Conservation (phyloP, 2,113 vertebrate genomes). For the Lampris incognitus region DNA sequence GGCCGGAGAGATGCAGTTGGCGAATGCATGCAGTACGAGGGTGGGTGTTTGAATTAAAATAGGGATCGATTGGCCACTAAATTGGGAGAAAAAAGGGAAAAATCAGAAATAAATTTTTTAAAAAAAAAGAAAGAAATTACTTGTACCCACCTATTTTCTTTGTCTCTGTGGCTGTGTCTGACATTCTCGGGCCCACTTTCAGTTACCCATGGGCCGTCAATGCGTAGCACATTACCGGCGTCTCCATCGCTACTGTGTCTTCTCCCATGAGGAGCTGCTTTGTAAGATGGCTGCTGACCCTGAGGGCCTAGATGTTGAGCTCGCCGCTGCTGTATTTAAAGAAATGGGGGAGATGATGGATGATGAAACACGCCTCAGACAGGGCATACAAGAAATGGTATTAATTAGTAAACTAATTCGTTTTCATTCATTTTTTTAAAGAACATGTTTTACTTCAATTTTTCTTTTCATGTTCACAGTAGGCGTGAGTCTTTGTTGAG, state of each 20-base stretch:
- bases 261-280: constrained; percentile 97
- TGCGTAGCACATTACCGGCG: constrained; percentile 95
- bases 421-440: neutral
- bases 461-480: no score
- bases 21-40: no score
- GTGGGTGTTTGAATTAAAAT: no score
- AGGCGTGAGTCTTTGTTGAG: no score
- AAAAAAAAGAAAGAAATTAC: no score
- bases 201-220: constrained; percentile 95
- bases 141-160: neutral
- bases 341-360: constrained; percentile 94
- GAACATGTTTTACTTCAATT: no score
- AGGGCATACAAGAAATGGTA: constrained; percentile 89
- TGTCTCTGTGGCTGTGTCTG: no score
- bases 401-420: constrained; percentile 54
- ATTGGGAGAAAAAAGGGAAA: no score
- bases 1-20: no score
- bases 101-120: no score
- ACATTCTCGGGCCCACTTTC: neutral
- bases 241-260: constrained; percentile 94
- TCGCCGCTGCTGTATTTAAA: constrained; percentile 93
- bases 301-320: constrained; percentile 94
- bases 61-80: no score
- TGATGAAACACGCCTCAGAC: constrained; percentile 90
- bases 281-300: constrained; percentile 99